Evolutionary conservation across 1,140 invertebrate genomes (phyloP).

Genomic region (Zelostemma sp.): DNA sequence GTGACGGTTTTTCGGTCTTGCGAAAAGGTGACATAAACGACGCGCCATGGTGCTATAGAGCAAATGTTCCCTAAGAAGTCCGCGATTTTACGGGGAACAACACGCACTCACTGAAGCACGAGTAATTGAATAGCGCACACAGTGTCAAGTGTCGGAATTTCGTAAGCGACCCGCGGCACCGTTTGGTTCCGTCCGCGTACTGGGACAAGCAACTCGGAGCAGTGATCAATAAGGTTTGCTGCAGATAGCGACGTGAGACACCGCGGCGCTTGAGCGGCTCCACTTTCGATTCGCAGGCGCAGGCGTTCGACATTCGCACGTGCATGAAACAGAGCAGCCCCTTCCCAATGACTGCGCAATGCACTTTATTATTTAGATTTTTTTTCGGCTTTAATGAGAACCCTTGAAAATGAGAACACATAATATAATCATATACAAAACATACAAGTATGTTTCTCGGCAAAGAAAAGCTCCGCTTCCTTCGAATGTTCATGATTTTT

Average conservation of each 20-base stretch:
- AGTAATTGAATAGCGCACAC: not conserved
- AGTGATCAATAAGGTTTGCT: constrained; percentile 46
- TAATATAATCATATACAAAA: no score
- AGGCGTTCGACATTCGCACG: constrained; percentile 35
- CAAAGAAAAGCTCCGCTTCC: no score
- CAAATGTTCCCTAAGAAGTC: no score
- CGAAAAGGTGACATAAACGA: no score
- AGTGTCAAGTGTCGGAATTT: constrained; percentile 14
- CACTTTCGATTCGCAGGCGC: constrained; percentile 34
- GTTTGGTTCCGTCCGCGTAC: not conserved
- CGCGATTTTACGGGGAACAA: not conserved
- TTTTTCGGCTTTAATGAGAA: no score
- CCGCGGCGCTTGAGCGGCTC: constrained; percentile 35
- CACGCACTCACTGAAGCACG: constrained; percentile 16
- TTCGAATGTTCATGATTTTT: no score
- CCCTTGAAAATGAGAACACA: no score
- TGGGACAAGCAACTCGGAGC: constrained; percentile 25
- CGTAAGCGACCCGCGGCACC: constrained; percentile 16
- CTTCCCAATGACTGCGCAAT: no score
- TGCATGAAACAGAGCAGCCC: constrained; percentile 11
- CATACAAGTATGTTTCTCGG: no score
- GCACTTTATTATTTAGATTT: no score
- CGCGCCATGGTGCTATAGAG: no score
- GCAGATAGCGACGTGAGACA: constrained; percentile 36
- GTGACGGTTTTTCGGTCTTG: no score